Base-by-base conservation (phyloP, 2,113 vertebrate genomes). In the Pipra filicauda region DNA sequence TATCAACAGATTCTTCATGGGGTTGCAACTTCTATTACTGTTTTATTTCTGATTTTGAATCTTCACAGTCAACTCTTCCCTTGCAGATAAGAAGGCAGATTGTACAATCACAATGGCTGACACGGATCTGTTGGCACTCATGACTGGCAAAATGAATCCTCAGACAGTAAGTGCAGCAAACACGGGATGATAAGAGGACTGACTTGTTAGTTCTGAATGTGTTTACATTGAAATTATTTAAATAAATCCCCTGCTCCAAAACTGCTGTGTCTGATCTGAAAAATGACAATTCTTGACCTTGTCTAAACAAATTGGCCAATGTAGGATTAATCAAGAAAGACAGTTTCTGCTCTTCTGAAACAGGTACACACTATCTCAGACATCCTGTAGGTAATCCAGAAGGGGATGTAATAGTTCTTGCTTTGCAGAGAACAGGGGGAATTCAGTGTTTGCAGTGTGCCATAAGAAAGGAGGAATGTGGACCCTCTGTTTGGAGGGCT, bases 121-220 rank as follows among this genome's bases (percentile, higher is more conserved):
- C 37, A 31, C 96, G 0, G 99, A 99, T 88, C 97, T 99, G 37
- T 90, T 99, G 72, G 97, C 98, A 46, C 54, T 99, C 95, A 99
- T 99, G 99, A 99, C 98, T 6, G 99, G 99, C 72, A 98, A 98
- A 96, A 97, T 99, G 97, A 99, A 99, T 88, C 98, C 99, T 88
- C 99, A 99, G 96, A 98, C 97, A 59, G 99, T 99, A 95, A 99
- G 99, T 98, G 62, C 16, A 22, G 51, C 6, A 59, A 52, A 75
- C 33, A 46, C 43, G 15, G 44, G n/a, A 23, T 22, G 9, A 1
- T 26, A 26, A 55, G 41, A 52, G 24, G 19, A n/a, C 30, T 46
- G 37, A 18, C 7, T 44, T 17, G 30, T 31, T 70, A 79, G 30
- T 7, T 93, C 55, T 74, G 15, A 21, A 15, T 23, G 15, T 89